Percentiles rank a stretch among this genome's conserved stretches.
Conservation (phyloP, 2,113 vertebrate species). For the Bos taurus region DNA sequence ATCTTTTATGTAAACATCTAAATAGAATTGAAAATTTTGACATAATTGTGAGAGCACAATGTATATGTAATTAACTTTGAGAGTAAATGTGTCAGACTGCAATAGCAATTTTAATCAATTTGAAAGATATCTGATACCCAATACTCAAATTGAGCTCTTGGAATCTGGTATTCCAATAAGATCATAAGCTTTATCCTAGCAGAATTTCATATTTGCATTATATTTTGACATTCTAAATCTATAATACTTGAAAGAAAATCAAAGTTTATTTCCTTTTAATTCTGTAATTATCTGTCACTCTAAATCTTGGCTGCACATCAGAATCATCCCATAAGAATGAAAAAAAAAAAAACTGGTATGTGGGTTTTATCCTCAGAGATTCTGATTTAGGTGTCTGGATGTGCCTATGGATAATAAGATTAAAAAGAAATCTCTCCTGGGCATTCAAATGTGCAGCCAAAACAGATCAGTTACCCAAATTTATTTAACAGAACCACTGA, state of each 20-base stretch:
- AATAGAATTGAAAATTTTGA: not conserved
- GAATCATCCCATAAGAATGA: not conserved
- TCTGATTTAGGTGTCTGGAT: not conserved
- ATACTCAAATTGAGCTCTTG: not conserved
- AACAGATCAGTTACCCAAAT: not conserved
- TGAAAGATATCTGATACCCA: not conserved
- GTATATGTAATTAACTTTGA: not conserved
- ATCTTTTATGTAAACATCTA: not conserved
- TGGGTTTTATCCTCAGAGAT: not conserved
- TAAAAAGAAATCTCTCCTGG: not conserved
- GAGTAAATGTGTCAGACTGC: not conserved
- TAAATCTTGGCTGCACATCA: not conserved
- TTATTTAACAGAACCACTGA: not conserved
- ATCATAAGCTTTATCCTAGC: not conserved
- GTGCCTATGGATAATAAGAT: not conserved
- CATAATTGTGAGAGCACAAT: not conserved
- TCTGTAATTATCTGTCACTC: not conserved
- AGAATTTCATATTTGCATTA: not conserved
- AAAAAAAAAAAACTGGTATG: not conserved
- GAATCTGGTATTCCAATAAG: not conserved
- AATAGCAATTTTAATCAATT: not conserved
- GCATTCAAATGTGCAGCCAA: not conserved
- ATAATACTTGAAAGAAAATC: not conserved
- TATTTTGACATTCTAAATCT: not conserved
- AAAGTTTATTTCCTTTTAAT: constrained; percentile 32